Percentiles rank a stretch among this genome's conserved stretches.
Evolutionary conservation across 2,797 vertebrate species (phyloP).

Genomic region (Xenentodon cancila): DNA sequence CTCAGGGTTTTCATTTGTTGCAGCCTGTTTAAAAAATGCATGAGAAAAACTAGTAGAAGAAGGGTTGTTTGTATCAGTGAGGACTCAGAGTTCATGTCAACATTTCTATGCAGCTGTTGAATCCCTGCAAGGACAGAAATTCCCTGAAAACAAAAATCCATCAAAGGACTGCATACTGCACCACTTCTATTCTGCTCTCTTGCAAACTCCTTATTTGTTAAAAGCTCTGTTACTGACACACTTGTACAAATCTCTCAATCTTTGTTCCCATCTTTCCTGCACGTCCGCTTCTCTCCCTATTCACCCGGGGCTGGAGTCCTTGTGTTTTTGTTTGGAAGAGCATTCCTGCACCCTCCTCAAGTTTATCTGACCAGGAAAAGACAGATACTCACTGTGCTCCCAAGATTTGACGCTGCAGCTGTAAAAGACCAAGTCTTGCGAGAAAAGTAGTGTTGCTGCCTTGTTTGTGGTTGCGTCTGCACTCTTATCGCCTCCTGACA

Average conservation of each 20-base stretch:
- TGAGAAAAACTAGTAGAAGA: not conserved
- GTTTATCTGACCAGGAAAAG: constrained; percentile 7
- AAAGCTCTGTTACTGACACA: too few species aligned
- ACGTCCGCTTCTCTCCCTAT: constrained; percentile 36
- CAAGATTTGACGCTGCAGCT: constrained; percentile 22
- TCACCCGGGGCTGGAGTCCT: not conserved
- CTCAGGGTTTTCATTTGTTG: too few species aligned
- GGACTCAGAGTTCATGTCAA: not conserved
- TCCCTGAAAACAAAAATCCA: too few species aligned
- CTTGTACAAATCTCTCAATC: constrained; percentile 5
- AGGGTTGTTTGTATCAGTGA: not conserved
- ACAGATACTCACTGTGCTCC: constrained; percentile 70
- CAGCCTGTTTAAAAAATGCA: not conserved
- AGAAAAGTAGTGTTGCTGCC: constrained; percentile 23
- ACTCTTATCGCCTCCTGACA: constrained; percentile 22
- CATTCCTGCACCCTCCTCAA: too few species aligned
- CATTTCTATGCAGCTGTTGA: not conserved
- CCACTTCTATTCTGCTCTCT: too few species aligned
- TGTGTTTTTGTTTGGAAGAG: not conserved
- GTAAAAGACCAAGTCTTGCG: constrained; percentile 12
- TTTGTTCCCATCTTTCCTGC: constrained; percentile 38
- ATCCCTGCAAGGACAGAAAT: not conserved
- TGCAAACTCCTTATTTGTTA: too few species aligned
- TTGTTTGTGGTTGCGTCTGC: constrained; percentile 8
- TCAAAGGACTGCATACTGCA: too few species aligned